Base-by-base conservation (phyloP, 2,888 invertebrate genomes). In the Dioctria rufipes region DNA sequence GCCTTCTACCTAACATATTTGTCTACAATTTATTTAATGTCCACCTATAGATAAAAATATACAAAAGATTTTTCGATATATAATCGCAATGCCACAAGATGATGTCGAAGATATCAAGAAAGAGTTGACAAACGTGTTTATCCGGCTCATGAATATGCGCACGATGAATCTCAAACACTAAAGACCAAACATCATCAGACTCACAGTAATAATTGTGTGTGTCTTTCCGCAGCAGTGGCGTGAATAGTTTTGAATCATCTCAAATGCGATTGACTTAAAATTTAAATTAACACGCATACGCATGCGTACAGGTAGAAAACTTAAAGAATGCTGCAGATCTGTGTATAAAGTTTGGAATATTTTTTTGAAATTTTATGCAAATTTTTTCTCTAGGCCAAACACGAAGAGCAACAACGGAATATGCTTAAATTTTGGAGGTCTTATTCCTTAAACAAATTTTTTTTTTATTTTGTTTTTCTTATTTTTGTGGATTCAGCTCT, bases 111-210 rank as follows among this genome's bases (percentile, higher is more conserved):
- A 25, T 25, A 75, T 60, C 13, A 58, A 60, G 40, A 63, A 42
- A 25, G 60, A 75, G 60, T 75, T 43, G 73, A 60, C n/a, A 60
- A 75, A 75, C 73, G 73, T 60, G 73, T 75, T 75, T 60, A 75
- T 75, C 73, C 60, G 60, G 58, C 43, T 75, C 60, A 75, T 75
- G 73, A 75, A 75, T 75, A 75, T 75, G 58, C 73, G 58, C 73
- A 75, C 37, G 60, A 49, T 75, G 60, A 40, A 25, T 11, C 58
- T 73, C 43, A 54, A 71, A 71, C 25, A 25, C 25, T 25, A 25
- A 25, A 25, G 25, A 25, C 25, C 25, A 25, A 25, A 25, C 1
- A 0, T 25, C 25, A 25, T 25, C 25, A 25, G 25, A 25, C 25
- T 25, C 25, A 25, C 37, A 60, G 43, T 39, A 13, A 58, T 25